These are phyloP conservation scores for Melieria crassipennis DNA, from an alignment of 2,888 invertebrate species.

Conservation along the genomic window DNA sequence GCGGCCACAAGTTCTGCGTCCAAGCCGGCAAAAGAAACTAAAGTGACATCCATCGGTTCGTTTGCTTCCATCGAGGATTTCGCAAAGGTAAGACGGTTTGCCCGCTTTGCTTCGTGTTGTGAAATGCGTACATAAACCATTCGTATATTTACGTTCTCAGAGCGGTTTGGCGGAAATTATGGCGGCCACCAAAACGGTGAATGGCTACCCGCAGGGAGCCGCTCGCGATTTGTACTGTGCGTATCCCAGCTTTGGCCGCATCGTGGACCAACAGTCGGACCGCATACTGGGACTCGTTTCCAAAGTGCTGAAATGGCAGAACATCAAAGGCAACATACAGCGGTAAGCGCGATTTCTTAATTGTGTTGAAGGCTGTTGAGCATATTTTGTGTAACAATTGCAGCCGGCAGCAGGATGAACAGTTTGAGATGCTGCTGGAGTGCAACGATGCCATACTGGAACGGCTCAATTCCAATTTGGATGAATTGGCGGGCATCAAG, in stretches of 20 bases:
- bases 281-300: conserved; percentile 73
- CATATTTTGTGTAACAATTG: neutral
- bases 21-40: conserved; percentile 19
- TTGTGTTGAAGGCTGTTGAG: neutral
- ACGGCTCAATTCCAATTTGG: conserved; percentile 78
- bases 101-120: too few species aligned
- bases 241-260: conserved; percentile 77
- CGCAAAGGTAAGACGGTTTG: conserved; percentile 51
- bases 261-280: conserved; percentile 73
- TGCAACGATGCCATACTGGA: conserved; percentile 87
- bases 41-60: conserved; percentile 36
- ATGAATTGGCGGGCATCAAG: conserved; percentile 73
- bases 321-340: conserved; percentile 70
- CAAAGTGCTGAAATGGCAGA: conserved; percentile 69
- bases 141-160: conserved; percentile 42
- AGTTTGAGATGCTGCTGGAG: conserved; percentile 81
- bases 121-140: neutral
- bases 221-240: conserved; percentile 80
- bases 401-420: conserved; percentile 71
- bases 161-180: conserved; percentile 73
- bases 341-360: conserved; percentile 50
- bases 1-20: neutral
- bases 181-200: conserved; percentile 76
- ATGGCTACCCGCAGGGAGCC: conserved; percentile 76
- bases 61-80: conserved; percentile 51